Conservation (phyloP, 1,140 invertebrate species). For the Heliothis subflexa region DNA sequence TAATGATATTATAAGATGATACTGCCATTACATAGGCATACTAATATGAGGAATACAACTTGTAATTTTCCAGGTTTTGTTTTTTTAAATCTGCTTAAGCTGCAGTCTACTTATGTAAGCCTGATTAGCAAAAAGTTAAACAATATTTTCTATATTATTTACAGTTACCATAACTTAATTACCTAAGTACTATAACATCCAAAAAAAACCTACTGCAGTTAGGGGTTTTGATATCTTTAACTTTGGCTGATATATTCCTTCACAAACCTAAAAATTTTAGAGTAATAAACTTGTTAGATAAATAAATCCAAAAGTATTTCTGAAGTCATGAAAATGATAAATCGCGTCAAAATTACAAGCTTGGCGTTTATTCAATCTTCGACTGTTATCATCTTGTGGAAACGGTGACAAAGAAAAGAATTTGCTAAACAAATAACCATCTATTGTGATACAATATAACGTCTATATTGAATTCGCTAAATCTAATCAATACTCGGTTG, state of each 20-base stretch:
- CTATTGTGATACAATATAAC: slow-evolving; percentile 66
- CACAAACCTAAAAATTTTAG: background rate
- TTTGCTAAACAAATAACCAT: slow-evolving; percentile 66
- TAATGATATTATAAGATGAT: background rate
- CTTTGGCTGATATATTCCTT: background rate
- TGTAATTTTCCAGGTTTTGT: no score
- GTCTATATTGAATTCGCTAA: slow-evolving; percentile 57
- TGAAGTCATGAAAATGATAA: no score
- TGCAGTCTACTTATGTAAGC: no score
- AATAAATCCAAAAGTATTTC: no score
- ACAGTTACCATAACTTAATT: background rate
- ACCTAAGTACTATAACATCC: background rate
- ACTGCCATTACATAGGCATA: no score
- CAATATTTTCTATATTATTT: no score
- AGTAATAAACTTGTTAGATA: no score
- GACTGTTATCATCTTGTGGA: slow-evolving; percentile 17
- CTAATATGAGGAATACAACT: no score
- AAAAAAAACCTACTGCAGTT: no score
- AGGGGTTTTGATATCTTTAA: no score
- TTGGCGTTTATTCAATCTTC: slow-evolving; percentile 15
- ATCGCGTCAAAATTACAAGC: background rate
- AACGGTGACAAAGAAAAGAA: slow-evolving; percentile 52
- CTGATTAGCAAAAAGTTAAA: no score
- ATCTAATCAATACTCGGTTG: slow-evolving; percentile 69
- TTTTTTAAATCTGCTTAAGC: no score